phyloP scores from a whole-genome alignment of 2,113 vertebrate species.

The Hystrix brachyura region DNA sequence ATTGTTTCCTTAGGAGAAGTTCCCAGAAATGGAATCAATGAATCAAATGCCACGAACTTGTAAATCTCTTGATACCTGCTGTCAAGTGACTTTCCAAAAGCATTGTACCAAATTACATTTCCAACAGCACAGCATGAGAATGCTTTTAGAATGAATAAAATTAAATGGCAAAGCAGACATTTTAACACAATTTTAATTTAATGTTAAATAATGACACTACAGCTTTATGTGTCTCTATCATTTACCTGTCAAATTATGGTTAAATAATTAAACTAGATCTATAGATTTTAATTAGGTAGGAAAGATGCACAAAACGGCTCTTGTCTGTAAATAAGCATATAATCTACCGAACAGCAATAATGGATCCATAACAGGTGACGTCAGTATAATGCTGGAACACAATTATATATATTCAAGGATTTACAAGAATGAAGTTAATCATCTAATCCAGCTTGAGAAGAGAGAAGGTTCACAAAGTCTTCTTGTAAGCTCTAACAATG shows the following conservation, averaged over 20 bases:
- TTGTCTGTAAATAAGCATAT: background rate
- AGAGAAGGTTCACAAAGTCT: background rate
- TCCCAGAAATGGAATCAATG: conserved; percentile 84
- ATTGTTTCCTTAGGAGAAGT: conserved; percentile 81
- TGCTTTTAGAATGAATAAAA: conserved; percentile 48
- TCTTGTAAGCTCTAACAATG: background rate
- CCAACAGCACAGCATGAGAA: conserved; percentile 66
- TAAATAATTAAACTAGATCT: background rate
- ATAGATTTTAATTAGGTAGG: background rate
- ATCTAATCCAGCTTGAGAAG: background rate
- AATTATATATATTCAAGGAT: background rate
- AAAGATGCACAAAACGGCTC: background rate
- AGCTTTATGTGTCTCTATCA: background rate
- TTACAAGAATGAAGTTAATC: background rate
- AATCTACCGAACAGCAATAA: background rate
- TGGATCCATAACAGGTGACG: background rate
- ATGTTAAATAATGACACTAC: conserved; percentile 58
- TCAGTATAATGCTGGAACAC: background rate
- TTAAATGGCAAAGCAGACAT: conserved; percentile 51
- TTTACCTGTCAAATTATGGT: background rate
- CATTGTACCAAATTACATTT: conserved; percentile 74
- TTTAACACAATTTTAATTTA: conserved; percentile 41
- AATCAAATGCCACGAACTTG: conserved; percentile 82
- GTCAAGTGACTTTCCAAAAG: conserved; percentile 77
- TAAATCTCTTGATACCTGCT: conserved; percentile 80